Conservation (phyloP, 2,888 invertebrate species). For the Stenchaetothrips biformis region DNA sequence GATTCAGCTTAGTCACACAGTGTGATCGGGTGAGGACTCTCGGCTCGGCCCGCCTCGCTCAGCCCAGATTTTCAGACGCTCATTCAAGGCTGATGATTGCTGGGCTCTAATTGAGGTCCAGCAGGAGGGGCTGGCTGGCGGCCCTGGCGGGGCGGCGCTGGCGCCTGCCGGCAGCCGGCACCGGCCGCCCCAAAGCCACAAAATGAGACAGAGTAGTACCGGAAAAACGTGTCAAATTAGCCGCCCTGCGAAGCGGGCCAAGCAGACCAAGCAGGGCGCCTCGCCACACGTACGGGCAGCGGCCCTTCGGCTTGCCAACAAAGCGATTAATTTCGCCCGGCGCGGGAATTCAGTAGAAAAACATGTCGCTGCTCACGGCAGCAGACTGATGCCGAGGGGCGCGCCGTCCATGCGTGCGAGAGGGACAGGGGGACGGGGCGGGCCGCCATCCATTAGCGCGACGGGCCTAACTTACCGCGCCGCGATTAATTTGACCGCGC, state of each 20-base stretch:
- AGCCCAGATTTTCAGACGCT: constrained; percentile 17
- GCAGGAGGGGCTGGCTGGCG: background rate
- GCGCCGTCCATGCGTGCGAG: background rate
- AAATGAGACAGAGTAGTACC: constrained; percentile 23
- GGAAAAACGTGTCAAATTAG: constrained; percentile 24
- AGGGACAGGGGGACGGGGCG: background rate
- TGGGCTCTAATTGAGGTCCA: constrained; percentile 7
- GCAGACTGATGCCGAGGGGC: background rate
- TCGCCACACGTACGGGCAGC: background rate
- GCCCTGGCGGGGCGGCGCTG: background rate
- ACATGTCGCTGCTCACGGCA: background rate
- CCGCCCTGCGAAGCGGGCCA: background rate
- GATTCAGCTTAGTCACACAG: constrained; percentile 21
- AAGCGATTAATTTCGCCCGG: background rate
- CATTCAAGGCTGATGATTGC: constrained; percentile 20
- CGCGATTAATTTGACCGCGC: constrained; percentile 1
- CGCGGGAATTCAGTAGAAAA: background rate
- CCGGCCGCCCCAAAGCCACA: background rate
- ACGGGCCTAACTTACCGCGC: background rate
- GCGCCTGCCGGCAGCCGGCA: background rate
- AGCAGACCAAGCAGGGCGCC: no score
- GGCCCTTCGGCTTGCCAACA: background rate
- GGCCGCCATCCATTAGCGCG: background rate
- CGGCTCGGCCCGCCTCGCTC: background rate
- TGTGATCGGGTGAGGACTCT: no score